Evolutionary conservation across 2,888 invertebrate genomes (phyloP), one percentile per base, ranked within the genome.

Genomic region (Eretmocerus hayati): DNA sequence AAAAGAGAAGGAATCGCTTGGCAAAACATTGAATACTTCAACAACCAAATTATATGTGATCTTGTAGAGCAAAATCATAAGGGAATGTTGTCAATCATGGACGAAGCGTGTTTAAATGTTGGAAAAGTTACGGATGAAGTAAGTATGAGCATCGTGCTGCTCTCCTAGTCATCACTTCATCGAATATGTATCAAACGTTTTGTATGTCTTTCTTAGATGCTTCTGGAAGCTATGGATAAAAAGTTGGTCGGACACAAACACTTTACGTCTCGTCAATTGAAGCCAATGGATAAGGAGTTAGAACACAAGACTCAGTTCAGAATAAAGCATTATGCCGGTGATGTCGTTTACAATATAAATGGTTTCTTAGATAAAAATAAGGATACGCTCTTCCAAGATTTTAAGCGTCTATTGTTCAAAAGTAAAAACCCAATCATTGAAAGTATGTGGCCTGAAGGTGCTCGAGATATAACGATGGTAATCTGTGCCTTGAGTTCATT

Each of bases 361-460:
- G 93, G 94, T 1, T 97, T 97, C 75, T 81, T 97, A 72, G 96
- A 97, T 72, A 97, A 97, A 75, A 97, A 97, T 75, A 92, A 87
- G 72, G 97, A 97, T 72, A 89, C 90, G 0, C 77, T 97, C 41
- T 97, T 91, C 77, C 95, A 95, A 77, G 96, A 97, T 74, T 90
- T 97, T 65, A 97, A 96, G 75, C 77, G 97, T 22, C 75, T 97
- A 48, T 76, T 96, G 57, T 93, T 83, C 72, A 84, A 87, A 64
- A 94, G 94, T 40, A 77, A 75, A 48, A 87, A 92, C 72, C 66
- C 74, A 18, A 81, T 90, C 57, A 77, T 97, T 35, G 81, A 83
- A 36, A 75, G 76, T 52, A 94, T 97, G 93, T 97, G 95, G 94
- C 96, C 95, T 0, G 97, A 97, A 72, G 97, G 97, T 22, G 89